phyloP scores from a whole-genome alignment of 2,113 vertebrate species.

The Lepus europaeus region DNA sequence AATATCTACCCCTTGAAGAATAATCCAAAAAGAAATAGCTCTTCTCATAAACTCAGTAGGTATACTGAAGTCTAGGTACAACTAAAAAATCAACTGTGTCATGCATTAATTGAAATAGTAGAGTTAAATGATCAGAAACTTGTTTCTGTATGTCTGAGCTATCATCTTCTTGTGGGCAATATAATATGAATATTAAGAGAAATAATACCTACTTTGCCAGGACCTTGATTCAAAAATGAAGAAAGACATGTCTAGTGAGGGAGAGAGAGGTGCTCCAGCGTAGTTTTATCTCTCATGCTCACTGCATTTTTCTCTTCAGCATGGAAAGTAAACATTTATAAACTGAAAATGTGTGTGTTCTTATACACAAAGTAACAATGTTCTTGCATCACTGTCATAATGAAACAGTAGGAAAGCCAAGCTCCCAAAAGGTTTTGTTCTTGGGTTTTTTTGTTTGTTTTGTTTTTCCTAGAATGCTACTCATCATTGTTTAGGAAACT shows the following conservation, averaged over 20 bases:
- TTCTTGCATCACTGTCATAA: background rate
- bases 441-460: background rate
- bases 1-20: conserved; percentile 24
- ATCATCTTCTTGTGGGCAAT: background rate
- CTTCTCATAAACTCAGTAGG: background rate
- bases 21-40: background rate
- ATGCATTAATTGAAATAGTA: background rate
- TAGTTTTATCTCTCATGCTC: background rate
- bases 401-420: background rate
- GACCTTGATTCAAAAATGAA: conserved; percentile 42
- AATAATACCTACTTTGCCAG: background rate
- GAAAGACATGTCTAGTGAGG: background rate
- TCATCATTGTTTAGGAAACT: background rate
- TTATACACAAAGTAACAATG: background rate
- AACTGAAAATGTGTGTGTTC: background rate
- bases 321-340: background rate
- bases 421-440: background rate
- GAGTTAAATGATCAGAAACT: background rate
- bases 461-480: background rate
- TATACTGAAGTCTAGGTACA: background rate
- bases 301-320: background rate
- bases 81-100: background rate
- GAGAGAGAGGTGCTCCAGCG: background rate
- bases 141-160: background rate
- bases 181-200: background rate